Percentiles rank a stretch among this genome's conserved stretches.
Evolutionary conservation across 2,797 vertebrate species (phyloP).

Genomic region (Cuculus canorus): DNA sequence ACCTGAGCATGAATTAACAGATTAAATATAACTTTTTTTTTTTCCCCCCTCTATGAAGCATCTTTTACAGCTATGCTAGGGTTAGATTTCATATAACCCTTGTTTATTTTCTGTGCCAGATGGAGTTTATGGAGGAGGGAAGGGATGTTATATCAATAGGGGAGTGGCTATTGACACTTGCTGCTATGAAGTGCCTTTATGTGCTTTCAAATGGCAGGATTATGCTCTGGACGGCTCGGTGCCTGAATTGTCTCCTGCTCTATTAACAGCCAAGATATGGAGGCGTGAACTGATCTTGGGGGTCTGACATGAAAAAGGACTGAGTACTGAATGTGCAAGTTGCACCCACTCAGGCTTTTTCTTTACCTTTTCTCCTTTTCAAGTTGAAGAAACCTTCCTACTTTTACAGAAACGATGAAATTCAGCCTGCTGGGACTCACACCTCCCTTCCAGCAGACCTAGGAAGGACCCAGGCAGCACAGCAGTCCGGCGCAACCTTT

Average conservation of each 20-base stretch:
- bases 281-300: background rate
- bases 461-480: background rate
- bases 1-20: background rate
- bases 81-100: constrained; percentile 43
- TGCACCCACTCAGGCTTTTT: background rate
- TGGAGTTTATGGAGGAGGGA: constrained; percentile 44
- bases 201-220: constrained; percentile 58
- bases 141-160: constrained; percentile 46
- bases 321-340: background rate
- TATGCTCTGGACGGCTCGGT: background rate
- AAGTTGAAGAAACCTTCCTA: background rate
- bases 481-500: accelerated
- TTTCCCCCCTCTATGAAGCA: background rate
- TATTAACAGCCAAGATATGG: constrained; percentile 29
- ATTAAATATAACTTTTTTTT: background rate
- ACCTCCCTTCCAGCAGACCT: background rate
- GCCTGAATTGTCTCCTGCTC: constrained; percentile 46
- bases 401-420: background rate
- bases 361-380: background rate
- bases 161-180: constrained; percentile 69
- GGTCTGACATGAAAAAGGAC: background rate
- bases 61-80: background rate
- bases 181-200: constrained; percentile 63
- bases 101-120: constrained; percentile 49
- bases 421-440: background rate